A percentile compares a stretch with the other conserved stretches of the same genome.
These are phyloP conservation scores for Lepidurus packardi DNA, from an alignment of 1,140 invertebrate species.

Conservation along the genomic window DNA sequence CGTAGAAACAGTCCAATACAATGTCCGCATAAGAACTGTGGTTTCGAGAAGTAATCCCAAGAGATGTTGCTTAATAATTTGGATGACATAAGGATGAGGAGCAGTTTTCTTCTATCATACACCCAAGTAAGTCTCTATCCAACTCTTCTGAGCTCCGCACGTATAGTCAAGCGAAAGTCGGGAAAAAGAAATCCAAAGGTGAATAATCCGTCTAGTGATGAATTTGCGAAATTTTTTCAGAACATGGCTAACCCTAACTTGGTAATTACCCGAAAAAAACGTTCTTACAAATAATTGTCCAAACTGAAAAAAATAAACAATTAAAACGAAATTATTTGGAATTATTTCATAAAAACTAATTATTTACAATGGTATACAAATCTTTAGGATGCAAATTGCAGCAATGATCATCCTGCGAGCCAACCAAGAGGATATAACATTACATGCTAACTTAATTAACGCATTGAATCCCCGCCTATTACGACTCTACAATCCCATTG, in stretches of 20 bases:
- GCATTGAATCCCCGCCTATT: background rate
- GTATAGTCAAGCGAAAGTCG: background rate
- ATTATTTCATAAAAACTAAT: background rate
- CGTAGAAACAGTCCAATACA: no score
- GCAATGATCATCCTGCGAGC: background rate
- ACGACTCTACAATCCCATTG: background rate
- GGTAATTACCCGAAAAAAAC: background rate
- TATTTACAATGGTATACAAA: background rate
- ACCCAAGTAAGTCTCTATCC: no score
- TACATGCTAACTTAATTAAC: background rate
- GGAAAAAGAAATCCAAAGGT: background rate
- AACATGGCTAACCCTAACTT: background rate
- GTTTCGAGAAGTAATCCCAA: no score
- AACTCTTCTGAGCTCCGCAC: no score
- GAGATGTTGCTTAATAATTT: no score
- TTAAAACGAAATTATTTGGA: background rate
- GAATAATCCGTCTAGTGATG: background rate
- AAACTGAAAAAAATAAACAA: background rate
- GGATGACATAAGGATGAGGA: no score
- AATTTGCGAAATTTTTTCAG: background rate
- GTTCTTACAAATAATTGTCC: background rate
- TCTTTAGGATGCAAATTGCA: background rate
- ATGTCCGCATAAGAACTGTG: no score
- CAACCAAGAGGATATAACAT: background rate
- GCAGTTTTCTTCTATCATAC: no score